Conservation (phyloP, 2,888 invertebrate genomes). For the Leucozona laternaria region DNA sequence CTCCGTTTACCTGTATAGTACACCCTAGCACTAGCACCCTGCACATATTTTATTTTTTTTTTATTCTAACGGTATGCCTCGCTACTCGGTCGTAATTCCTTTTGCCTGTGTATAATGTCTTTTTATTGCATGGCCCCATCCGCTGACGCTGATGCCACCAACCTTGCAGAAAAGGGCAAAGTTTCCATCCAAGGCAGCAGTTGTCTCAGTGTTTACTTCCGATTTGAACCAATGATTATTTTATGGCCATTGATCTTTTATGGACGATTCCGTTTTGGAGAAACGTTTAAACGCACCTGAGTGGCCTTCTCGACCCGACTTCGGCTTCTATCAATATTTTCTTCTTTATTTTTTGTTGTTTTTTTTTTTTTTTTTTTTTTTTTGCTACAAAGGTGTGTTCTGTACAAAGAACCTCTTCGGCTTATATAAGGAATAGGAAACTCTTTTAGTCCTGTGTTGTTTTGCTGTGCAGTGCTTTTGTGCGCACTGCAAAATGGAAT, state of each 20-base stretch:
- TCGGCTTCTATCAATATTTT: conserved; percentile 41
- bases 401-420: conserved; percentile 20
- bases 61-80: conserved; percentile 6
- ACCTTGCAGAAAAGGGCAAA: conserved; percentile 51
- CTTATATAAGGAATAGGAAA: not conserved
- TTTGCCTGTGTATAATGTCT: conserved; percentile 71
- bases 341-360: not conserved
- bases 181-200: conserved; percentile 70
- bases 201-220: conserved; percentile 76
- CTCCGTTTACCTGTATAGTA: conserved; percentile 55
- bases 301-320: conserved; percentile 56
- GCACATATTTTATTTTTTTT: not conserved
- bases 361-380: not conserved
- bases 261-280: conserved; percentile 75
- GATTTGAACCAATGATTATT: conserved; percentile 76
- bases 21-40: not conserved
- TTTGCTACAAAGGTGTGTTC: conserved; percentile 18
- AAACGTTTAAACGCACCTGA: conserved; percentile 76
- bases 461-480: conserved; percentile 69
- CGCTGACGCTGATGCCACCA: conserved; percentile 30
- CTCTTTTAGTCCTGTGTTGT: conserved; percentile 38
- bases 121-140: conserved; percentile 73
- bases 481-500: conserved; percentile 70
- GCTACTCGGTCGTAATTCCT: conserved; percentile 60
- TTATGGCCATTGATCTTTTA: conserved; percentile 78